A percentile compares a stretch with the other conserved stretches of the same genome.
These are phyloP conservation scores for Oreotrochilus melanogaster DNA, from an alignment of 2,113 vertebrate genomes.

Conservation along the genomic window DNA sequence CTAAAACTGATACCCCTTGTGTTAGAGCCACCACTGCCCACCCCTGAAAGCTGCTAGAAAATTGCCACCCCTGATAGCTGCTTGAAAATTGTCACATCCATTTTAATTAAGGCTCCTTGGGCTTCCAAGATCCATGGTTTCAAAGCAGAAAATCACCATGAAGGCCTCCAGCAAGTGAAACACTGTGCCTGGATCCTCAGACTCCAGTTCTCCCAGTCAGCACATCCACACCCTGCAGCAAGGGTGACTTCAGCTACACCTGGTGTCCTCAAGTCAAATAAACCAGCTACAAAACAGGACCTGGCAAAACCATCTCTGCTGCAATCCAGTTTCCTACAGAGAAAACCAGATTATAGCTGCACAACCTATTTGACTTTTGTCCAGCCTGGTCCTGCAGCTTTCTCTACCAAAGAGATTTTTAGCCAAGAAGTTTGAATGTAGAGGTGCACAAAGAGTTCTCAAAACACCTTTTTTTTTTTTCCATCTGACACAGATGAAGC, in stretches of 20 bases:
- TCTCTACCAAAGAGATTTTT: neutral
- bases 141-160: neutral
- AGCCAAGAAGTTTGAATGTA: neutral
- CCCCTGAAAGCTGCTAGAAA: neutral
- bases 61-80: neutral
- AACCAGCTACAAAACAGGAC: neutral
- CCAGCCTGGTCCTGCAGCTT: neutral
- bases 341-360: neutral
- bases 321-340: neutral
- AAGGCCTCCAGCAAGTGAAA: neutral
- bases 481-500: neutral
- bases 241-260: neutral
- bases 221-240: neutral
- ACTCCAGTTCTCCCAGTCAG: neutral
- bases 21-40: neutral
- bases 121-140: neutral
- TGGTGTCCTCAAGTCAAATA: neutral
- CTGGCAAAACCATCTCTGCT: neutral
- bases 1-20: neutral
- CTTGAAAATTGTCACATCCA: neutral
- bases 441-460: neutral
- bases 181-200: neutral
- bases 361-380: neutral
- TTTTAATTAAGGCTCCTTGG: neutral
- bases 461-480: neutral